Evolutionary conservation across 2,888 invertebrate species (phyloP).

Genomic region (Apamea monoglypha): DNA sequence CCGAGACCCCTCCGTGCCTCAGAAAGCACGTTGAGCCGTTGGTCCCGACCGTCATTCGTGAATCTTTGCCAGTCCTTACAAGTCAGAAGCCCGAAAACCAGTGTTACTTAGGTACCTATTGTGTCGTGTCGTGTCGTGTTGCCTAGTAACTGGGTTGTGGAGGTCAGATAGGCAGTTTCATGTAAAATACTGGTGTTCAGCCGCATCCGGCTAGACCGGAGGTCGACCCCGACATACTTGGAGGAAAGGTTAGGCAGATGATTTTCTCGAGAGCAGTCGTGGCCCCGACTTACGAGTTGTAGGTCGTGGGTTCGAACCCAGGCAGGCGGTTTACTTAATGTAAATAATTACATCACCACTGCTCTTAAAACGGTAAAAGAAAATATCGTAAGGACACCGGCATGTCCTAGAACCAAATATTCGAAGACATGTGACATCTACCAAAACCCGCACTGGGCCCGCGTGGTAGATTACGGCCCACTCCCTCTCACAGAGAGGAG

Average conservation of each 20-base stretch:
- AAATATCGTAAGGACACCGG: background rate
- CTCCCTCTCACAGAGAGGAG: background rate
- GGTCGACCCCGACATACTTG: background rate
- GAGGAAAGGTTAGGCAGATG: background rate
- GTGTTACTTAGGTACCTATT: background rate
- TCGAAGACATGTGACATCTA: background rate
- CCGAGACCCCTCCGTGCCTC: background rate
- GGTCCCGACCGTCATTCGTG: background rate
- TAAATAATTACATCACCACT: background rate
- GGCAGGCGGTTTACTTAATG: background rate
- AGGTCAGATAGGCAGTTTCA: background rate
- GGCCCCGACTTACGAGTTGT: background rate
- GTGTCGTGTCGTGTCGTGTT: no score
- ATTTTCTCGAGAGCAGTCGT: background rate
- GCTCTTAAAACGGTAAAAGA: background rate
- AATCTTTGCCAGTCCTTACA: background rate
- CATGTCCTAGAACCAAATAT: background rate
- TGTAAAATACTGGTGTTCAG: background rate
- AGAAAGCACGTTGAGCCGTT: background rate
- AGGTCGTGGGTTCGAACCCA: background rate
- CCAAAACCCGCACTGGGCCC: background rate
- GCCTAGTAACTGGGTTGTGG: background rate
- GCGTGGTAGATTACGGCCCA: background rate
- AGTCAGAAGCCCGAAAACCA: background rate
- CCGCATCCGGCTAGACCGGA: background rate